Evolutionary conservation across 35 echinoderm and acorn worm species (phyloP), one percentile per base, ranked within the genome.

Genomic region (Amphiura filiformis): DNA sequence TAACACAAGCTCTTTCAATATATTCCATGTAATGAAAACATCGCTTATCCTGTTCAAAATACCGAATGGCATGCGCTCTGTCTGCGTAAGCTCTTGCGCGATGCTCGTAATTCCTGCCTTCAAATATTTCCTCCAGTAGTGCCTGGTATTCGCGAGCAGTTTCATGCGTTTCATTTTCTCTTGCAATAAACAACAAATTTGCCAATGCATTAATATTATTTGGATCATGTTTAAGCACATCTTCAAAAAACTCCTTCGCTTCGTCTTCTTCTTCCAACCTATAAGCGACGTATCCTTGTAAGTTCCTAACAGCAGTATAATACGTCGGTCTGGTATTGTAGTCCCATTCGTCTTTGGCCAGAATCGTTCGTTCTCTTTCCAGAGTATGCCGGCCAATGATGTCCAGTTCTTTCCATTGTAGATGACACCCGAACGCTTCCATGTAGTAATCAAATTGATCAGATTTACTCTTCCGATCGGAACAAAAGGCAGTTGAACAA

Each of bases 21-120:
- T 92, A 96, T 18, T 52, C 38, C 94, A 96, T 96, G 34, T 96
- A 96, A 4, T 77, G 77, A 78, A 96, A 96, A 18, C 88, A 81
- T 34, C 94, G 81, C 34, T 83, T 90, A 35, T 92, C 86, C 47
- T 96, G 94, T 65, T 96, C 90, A 57, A 96, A 96, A 36, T 89
- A 92, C 14, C 94, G 87, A 13, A 96, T 84, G 4, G 94, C 85
- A 76, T 92, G 89, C 7, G 90, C 90, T 1, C 84, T 38, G 20
- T 96, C 94, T 28, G 87, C 90, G 31, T 92, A 89, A 1, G 90
- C 90, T 22, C 81, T 85, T 23, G 94, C 82, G 20, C 84, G 57
- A 31, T 94, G 83, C 13, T 86, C 64, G 39, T 94, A 87, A 32
- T 57, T 42, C 20, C 23, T 41, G 34, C 76, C n/a, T 11, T 77